phyloP scores from a whole-genome alignment of 1,140 invertebrate species.

The Drosophila littoralis region DNA sequence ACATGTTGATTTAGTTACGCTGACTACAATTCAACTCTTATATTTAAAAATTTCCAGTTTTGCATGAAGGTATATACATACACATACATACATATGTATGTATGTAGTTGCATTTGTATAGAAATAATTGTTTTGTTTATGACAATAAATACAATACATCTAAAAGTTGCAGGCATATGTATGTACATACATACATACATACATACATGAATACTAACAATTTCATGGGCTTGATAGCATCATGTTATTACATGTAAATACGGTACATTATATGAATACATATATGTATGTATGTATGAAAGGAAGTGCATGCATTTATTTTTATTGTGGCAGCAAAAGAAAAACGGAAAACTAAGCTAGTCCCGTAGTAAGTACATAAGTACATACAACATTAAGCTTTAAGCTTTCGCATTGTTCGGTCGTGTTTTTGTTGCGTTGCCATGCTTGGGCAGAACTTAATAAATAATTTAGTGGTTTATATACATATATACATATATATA shows the following conservation, averaged over 20 bases:
- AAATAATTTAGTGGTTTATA: conserved; percentile 1
- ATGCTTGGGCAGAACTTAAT: conserved; percentile 10
- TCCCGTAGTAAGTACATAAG: conserved; percentile 14
- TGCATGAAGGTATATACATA: not conserved
- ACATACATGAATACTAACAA: not conserved
- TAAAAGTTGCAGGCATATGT: not conserved
- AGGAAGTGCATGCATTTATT: not conserved
- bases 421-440: conserved; percentile 45
- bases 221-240: no score
- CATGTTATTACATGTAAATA: not conserved
- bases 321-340: not conserved
- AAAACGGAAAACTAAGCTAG: conserved; percentile 33
- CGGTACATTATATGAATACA: not conserved
- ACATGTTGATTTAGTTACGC: not conserved
- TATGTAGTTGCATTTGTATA: not conserved
- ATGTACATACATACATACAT: no score
- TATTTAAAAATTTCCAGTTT: not conserved
- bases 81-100: not conserved
- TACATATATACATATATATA: not conserved
- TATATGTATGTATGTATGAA: not conserved
- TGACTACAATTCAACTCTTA: no score
- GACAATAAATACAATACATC: no score
- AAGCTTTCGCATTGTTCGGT: conserved; percentile 52
- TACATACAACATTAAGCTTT: conserved; percentile 51
- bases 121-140: no score